phyloP scores from a whole-genome alignment of 2,888 invertebrate species.

The Pterostichus niger region DNA sequence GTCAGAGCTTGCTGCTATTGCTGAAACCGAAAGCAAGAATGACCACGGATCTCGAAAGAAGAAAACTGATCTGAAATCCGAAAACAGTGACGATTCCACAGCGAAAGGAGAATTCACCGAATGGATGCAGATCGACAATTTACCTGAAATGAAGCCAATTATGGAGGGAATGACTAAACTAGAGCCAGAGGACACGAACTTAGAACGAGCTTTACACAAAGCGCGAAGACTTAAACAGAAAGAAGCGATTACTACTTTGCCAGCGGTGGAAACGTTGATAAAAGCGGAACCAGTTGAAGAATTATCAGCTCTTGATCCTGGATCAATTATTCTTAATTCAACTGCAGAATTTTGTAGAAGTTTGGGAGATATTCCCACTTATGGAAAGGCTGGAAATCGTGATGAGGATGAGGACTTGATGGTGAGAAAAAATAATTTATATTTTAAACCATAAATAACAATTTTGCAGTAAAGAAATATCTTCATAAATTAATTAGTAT shows the following conservation, averaged over 20 bases:
- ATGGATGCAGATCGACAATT: conserved; percentile 83
- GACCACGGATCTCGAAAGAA: conserved; percentile 74
- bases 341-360: conserved; percentile 98
- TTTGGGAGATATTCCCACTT: conserved; percentile 95
- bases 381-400: conserved; percentile 93
- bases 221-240: conserved; percentile 81
- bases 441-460: neutral
- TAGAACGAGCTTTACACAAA: conserved; percentile 80
- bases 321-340: conserved; percentile 91
- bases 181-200: conserved; percentile 80
- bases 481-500: no score
- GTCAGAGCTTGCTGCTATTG: conserved; percentile 83
- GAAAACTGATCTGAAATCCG: conserved; percentile 77
- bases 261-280: conserved; percentile 72
- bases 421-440: conserved; percentile 70
- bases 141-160: conserved; percentile 73
- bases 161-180: conserved; percentile 75
- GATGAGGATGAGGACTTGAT: conserved; percentile 87
- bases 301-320: conserved; percentile 70
- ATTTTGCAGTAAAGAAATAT: no score
- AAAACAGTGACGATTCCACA: conserved; percentile 75
- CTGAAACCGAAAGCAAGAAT: conserved; percentile 72
- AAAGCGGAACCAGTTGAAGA: conserved; percentile 74
- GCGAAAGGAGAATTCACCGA: conserved; percentile 76
- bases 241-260: conserved; percentile 74